phyloP scores from a whole-genome alignment of 2,888 invertebrate genomes.

The Diploptera punctata region DNA sequence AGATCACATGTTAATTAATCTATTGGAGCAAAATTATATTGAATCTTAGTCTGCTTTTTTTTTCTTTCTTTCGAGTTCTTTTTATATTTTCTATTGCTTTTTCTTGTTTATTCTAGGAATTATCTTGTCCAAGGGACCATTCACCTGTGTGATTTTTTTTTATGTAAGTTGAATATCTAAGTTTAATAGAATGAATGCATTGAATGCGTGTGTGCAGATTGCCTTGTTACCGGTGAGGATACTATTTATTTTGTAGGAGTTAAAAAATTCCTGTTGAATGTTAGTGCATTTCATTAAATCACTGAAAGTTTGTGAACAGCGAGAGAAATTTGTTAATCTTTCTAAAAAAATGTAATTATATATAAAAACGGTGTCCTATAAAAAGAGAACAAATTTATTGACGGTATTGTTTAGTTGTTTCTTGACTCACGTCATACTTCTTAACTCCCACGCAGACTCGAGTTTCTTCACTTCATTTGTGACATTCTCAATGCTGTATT shows the following conservation, averaged over 20 bases:
- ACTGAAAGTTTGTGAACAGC: not conserved
- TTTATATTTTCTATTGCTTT: not conserved
- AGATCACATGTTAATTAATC: not conserved
- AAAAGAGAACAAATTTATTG: too few species aligned
- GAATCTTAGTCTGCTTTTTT: not conserved
- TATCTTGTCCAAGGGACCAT: slow-evolving; percentile 9
- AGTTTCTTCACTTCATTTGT: too few species aligned
- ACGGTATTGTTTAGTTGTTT: too few species aligned
- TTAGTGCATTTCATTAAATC: not conserved
- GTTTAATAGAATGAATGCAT: not conserved
- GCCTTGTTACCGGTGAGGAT: not conserved
- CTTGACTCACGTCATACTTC: too few species aligned
- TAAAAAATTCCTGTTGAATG: not conserved
- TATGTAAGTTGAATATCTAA: not conserved
- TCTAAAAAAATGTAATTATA: too few species aligned
- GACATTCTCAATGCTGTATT: too few species aligned
- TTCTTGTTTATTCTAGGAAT: not conserved
- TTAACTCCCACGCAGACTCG: too few species aligned
- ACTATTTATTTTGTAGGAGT: not conserved
- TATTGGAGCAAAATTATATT: not conserved
- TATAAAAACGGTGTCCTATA: too few species aligned
- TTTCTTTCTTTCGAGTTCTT: not conserved
- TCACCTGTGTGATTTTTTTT: not conserved
- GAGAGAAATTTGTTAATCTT: not conserved
- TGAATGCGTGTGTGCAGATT: not conserved